Evolutionary conservation across 2,888 invertebrate genomes (phyloP).

Genomic region (Platycnemis pennipes): DNA sequence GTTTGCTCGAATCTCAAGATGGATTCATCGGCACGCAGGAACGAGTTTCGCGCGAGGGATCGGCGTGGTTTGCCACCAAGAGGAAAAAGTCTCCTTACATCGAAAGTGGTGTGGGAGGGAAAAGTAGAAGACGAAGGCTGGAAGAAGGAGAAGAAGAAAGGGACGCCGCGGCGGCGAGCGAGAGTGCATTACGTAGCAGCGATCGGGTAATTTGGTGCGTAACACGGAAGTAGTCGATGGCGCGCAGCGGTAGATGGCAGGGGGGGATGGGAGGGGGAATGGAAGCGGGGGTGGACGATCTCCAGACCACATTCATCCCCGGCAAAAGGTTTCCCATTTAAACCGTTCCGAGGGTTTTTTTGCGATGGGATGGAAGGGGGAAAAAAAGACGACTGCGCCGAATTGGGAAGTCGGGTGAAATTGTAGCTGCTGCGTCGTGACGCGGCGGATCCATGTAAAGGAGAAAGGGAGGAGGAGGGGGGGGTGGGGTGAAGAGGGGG

Average conservation of each 20-base stretch:
- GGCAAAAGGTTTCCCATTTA: not conserved
- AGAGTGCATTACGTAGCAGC: no score
- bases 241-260: not conserved
- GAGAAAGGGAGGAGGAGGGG: not conserved
- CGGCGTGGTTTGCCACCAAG: no score
- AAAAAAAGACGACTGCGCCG: not conserved
- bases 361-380: not conserved
- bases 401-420: slow-evolving; percentile 21
- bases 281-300: not conserved
- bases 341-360: slow-evolving; percentile 40
- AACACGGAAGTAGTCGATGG: not conserved
- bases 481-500: not conserved
- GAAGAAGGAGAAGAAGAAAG: not conserved
- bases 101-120: no score
- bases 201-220: not conserved
- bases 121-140: no score
- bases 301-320: not conserved
- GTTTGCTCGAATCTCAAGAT: no score
- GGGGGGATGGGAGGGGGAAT: not conserved
- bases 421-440: slow-evolving; percentile 24
- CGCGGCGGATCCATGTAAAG: slow-evolving; percentile 14
- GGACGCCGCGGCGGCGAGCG: not conserved
- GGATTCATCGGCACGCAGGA: no score
- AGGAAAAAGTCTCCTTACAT: no score
- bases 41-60: no score